Evolutionary conservation across 2,888 invertebrate genomes (phyloP), one percentile per base, ranked within the genome.

Genomic region (Pyrocoelia pectoralis): DNA sequence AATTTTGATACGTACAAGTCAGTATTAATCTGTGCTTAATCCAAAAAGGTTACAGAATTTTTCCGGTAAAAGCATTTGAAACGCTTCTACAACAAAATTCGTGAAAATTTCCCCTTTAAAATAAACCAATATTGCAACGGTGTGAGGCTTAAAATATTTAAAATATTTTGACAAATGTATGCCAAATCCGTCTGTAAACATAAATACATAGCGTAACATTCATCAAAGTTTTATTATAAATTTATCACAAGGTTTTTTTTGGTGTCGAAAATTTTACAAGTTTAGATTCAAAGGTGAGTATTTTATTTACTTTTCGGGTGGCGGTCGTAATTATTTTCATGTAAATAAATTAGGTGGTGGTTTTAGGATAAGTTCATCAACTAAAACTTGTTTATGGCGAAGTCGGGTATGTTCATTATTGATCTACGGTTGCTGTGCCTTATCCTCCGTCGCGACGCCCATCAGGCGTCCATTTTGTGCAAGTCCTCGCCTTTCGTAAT

Each of bases 351-450:
- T 43, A 43, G 43, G 10, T 14, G 43, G 15, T 14, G 15, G 13
- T 43, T 17, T 9, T 43, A 53, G 40, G 46, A 46, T 17, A 52
- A 41, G 49, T 56, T 57, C 54, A 62, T 53, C 40, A 48, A 57
- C 53, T 46, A 53, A 57, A 53, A 57, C 62, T 66, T 73, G 73
- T 71, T 72, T 73, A 76, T 74, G 76, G 74, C 74, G 74, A 77
- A 77, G 75, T 78, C 74, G 73, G 75, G 74, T 77, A 75, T 79
- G 78, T 80, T 79, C 79, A 79, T 80, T 81, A 81, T 81, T 80
- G 80, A 81, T 81, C 78, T 79, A 76, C 70, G 74, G 70, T 70
- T 71, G 74, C 73, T 75, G 68, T 76, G 77, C 79, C 80, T 79
- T 79, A 78, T 77, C 73, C 76, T 74, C 70, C 77, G 77, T 77